Conservation (phyloP, 2,888 invertebrate genomes). For the Asteroscopus sphinx region DNA sequence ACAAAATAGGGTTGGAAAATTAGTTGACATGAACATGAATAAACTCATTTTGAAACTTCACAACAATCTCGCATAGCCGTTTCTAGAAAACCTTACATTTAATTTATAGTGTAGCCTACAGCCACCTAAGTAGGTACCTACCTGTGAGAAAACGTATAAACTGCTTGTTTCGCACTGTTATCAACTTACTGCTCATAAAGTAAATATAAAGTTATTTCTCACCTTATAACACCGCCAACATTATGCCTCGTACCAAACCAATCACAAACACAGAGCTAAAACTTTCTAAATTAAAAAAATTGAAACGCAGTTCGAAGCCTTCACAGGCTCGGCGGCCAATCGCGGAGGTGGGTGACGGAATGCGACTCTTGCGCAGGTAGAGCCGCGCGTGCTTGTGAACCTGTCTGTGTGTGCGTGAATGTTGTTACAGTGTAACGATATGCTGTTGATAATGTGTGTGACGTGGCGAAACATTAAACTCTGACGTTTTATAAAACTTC, state of each 20-base stretch:
- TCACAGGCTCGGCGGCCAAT: conserved; percentile 80
- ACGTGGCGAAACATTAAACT: conserved; percentile 51
- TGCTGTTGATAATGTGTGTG: conserved; percentile 58
- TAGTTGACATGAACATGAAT: background rate
- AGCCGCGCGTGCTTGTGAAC: conserved; percentile 64
- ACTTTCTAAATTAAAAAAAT: conserved; percentile 81
- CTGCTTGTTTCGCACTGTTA: conserved; percentile 13
- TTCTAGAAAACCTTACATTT: conserved; percentile 1
- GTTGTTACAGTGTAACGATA: conserved; percentile 74
- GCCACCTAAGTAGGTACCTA: conserved; percentile 18
- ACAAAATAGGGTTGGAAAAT: background rate
- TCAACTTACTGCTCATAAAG: conserved; percentile 23
- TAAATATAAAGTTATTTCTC: conserved; percentile 31
- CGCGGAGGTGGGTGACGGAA: conserved; percentile 84
- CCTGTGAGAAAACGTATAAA: conserved; percentile 46
- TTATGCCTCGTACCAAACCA: conserved; percentile 56
- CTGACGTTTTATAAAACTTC: conserved; percentile 46
- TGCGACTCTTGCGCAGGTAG: conserved; percentile 88
- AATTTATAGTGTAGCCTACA: conserved; percentile 16
- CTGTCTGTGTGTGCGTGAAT: conserved; percentile 70
- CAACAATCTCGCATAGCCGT: conserved; percentile 1
- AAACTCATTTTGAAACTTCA: background rate
- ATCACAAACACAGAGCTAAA: conserved; percentile 66
- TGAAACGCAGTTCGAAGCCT: conserved; percentile 74
- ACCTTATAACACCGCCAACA: conserved; percentile 64